Base-by-base conservation (phyloP, 2,797 vertebrate species). In the Discoglossus pictus region DNA sequence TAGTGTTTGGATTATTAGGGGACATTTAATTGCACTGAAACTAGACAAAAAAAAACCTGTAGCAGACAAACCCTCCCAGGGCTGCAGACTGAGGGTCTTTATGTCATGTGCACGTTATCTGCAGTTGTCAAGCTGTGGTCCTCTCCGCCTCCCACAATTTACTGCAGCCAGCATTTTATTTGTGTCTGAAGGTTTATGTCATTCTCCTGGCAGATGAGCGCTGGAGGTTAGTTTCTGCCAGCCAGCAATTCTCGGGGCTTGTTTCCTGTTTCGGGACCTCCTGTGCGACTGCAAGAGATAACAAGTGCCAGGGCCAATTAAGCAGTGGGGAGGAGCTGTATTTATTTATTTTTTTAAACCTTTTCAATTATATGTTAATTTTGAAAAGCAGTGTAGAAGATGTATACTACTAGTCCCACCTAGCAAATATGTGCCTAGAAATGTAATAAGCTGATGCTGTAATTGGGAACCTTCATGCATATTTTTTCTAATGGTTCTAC, bases 401-500 rank as follows among this genome's bases (percentile, higher is more conserved):
- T 9, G 42, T 7, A 18, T 6, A 18, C 20, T 44, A 17, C 15
- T 17, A 17, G 15, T 17, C 20, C 13, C 6, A 11, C 42, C 17
- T 11, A 17, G 42, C 7, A n/a, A 44, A 17, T 18, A 1, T 44
- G 16, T 44, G 42, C 7, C 8, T 6, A 18, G 42, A n/a, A 44
- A 17, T 18, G 7, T 17, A 18, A 44, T 17, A 18, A 44, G 42
- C 42, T 10, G 17, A 17, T 44, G 17, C 15, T 44, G 13, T 17
- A 44, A 44, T 20, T 17, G 16, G 42, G 16, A 44, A n/a, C n/a
- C 2, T n/a, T 3, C 7, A 44, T 65, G 27, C 51, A 36, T 39
- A 23, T 48, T 9, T 65, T 65, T 18, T 12, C n/a, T n/a, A 52
- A 52, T 9, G 17, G 16, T 25, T 31, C 48, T 34, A 16, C 24